Percentiles rank a stretch among this genome's conserved stretches.
Conservation (phyloP, 2,888 invertebrate species). For the Carabus problematicus region DNA sequence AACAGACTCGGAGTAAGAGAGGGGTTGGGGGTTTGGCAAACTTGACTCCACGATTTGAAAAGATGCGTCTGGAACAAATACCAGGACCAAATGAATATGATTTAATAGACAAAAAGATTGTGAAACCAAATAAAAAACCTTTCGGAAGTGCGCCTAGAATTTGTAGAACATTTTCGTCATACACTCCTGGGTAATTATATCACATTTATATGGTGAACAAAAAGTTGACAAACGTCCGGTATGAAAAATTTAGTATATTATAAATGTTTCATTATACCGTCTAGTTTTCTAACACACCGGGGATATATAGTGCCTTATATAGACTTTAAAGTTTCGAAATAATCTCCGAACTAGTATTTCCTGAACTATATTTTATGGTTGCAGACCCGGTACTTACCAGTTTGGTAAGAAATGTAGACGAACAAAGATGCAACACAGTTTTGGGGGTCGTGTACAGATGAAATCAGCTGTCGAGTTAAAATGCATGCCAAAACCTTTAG, state of each 20-base stretch:
- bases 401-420: constrained; percentile 48
- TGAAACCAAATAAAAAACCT: constrained; percentile 48
- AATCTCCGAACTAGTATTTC: not conserved
- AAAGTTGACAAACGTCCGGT: not conserved
- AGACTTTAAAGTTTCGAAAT: not conserved
- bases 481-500: constrained; percentile 57
- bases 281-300: too few species aligned
- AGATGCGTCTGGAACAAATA: constrained; percentile 48
- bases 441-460: constrained; percentile 58
- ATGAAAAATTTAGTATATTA: too few species aligned
- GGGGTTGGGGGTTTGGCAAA: constrained; percentile 53
- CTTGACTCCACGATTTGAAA: constrained; percentile 50
- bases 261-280: too few species aligned
- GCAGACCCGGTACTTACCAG: constrained; percentile 53
- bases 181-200: constrained; percentile 52
- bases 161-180: constrained; percentile 38
- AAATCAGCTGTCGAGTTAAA: constrained; percentile 58
- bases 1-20: constrained; percentile 51
- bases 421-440: constrained; percentile 57
- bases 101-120: constrained; percentile 43
- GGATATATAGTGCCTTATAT: not conserved
- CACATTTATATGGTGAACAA: not conserved
- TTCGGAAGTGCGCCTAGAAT: constrained; percentile 47
- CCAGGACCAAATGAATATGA: constrained; percentile 55
- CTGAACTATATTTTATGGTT: constrained; percentile 41